Percentiles rank a stretch among this genome's conserved stretches.
These are phyloP conservation scores for Strigops habroptila DNA, from an alignment of 2,113 vertebrate genomes.

Conservation along the genomic window DNA sequence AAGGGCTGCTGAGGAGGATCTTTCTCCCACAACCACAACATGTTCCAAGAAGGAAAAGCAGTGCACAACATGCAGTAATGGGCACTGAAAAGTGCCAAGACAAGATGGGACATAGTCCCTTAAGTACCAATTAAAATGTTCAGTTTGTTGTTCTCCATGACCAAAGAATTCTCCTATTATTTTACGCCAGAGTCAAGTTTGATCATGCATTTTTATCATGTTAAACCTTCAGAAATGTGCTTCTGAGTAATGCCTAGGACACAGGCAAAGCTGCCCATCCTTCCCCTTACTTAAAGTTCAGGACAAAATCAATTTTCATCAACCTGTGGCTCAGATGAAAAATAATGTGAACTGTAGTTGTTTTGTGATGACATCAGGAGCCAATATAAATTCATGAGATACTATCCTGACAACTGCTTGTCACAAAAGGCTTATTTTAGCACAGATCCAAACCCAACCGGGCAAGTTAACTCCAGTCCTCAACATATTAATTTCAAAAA, in stretches of 20 bases:
- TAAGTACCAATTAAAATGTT: neutral
- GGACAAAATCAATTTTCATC: neutral
- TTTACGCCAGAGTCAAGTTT: neutral
- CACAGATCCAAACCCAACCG: neutral
- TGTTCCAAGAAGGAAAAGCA: neutral
- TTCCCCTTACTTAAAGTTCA: neutral
- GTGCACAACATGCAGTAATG: neutral
- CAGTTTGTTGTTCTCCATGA: neutral
- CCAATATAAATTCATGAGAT: neutral
- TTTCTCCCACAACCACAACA: neutral
- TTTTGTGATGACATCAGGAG: neutral
- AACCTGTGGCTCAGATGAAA: neutral
- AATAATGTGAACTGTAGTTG: neutral
- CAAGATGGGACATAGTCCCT: fast-evolving
- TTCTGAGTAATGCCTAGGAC: neutral
- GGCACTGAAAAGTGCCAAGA: neutral
- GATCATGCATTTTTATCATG: neutral
- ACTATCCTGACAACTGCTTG: neutral
- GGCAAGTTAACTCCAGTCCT: neutral
- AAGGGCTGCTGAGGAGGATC: neutral
- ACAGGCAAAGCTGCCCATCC: neutral
- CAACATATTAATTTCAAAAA: neutral
- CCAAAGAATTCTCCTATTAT: neutral
- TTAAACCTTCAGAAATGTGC: neutral
- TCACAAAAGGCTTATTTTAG: neutral